Evolutionary conservation across 2,113 vertebrate species (phyloP), one percentile per base, ranked within the genome.

Genomic region (Nansenia antarctica): DNA sequence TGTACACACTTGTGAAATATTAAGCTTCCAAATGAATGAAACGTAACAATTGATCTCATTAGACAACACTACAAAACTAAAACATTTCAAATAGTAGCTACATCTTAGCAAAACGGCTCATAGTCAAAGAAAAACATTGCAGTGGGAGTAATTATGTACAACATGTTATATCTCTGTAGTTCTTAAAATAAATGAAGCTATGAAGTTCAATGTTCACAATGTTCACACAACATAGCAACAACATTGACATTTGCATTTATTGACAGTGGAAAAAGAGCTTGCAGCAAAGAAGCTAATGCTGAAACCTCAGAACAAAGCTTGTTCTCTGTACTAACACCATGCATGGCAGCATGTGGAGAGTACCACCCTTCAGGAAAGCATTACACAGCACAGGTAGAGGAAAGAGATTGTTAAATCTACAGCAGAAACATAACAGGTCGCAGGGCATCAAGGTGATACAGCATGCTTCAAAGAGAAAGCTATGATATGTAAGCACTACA

Each of bases 1-100:
- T 93, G 88, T 90, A 94, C 88, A 94, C 91, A 89, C 91, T 92
- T 85, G 93, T 52, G 59, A 89, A 92, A 90, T 85, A 89, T 65
- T 72, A 29, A 66, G 64, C 64, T 72, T 72, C 77, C 76, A 70
- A 68, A 70, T 30, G 78, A 79, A 77, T 80, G 49, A 82, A 86
- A 84, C 68, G 72, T 67, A 78, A 72, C 68, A 75, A 72, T 42
- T 74, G 37, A 66, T 81, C 72, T 52, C 66, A 62, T 80, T 76
- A 80, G 69, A 78, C 67, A 82, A 80, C 79, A 87, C 77, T 79
- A 89, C 67, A 69, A 80, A 79, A 83, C 73, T 83, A 86, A 83
- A 85, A 74, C 66, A 66, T 62, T 42, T 45, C 64, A 54, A 71
- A 60, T 59, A 71, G 8, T 24, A 53, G 15, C 82, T 70, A 81